These are phyloP conservation scores for Struthio camelus DNA, from an alignment of 2,113 vertebrate genomes.

Conservation along the genomic window DNA sequence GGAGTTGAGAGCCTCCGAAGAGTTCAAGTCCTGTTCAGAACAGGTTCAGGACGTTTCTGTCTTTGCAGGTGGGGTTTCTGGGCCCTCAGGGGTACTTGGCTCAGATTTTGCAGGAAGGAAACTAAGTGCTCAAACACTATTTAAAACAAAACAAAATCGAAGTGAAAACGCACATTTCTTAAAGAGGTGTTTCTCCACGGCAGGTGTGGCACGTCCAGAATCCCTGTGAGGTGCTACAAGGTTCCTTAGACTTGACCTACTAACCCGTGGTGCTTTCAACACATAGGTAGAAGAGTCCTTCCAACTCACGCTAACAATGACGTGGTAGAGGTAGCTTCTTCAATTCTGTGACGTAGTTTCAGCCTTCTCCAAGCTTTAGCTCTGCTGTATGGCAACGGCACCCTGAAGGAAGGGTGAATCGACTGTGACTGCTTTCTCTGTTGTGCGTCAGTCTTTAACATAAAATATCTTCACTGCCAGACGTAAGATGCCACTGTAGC, in stretches of 20 bases:
- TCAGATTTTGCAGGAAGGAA: neutral
- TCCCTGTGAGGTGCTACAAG: neutral
- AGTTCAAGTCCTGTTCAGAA: neutral
- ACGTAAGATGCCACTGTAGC: neutral
- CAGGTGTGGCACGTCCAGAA: neutral
- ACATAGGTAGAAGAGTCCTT: neutral
- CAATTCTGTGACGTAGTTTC: neutral
- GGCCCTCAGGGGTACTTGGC: neutral
- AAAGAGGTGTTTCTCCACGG: neutral
- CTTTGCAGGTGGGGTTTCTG: neutral
- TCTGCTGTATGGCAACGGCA: neutral
- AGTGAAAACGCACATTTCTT: neutral
- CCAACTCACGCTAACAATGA: neutral
- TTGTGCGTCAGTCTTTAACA: neutral
- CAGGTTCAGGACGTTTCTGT: neutral
- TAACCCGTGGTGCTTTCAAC: neutral
- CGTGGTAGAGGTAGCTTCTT: neutral
- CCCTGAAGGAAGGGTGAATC: neutral
- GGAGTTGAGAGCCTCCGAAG: neutral
- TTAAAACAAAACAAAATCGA: conserved; percentile 5
- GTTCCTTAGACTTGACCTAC: neutral
- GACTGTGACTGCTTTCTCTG: neutral
- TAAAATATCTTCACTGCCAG: neutral
- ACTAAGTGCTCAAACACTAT: neutral
- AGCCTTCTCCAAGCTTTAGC: neutral